A percentile compares a stretch with the other conserved stretches of the same genome.
These are phyloP conservation scores for Druon quercuslanigerum DNA, from an alignment of 1,140 invertebrate genomes.

Conservation along the genomic window DNA sequence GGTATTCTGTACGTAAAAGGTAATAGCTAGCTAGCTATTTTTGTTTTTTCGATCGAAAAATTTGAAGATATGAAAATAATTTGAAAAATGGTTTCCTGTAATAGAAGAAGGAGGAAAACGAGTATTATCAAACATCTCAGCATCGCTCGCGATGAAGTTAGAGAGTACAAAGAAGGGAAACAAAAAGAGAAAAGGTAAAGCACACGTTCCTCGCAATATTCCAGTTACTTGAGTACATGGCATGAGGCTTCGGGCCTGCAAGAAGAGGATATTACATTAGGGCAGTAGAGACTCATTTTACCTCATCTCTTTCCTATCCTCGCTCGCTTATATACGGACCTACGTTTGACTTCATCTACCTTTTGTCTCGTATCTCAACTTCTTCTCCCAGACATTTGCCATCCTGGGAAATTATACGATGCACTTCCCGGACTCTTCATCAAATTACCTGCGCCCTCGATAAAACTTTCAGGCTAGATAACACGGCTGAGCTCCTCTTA, in stretches of 20 bases:
- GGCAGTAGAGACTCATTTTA: not conserved
- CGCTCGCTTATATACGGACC: not conserved
- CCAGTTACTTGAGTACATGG: not conserved
- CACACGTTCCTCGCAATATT: conserved; percentile 19
- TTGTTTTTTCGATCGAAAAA: not conserved
- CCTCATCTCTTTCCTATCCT: not conserved
- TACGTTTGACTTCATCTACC: conserved; percentile 15
- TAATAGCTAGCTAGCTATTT: too few species aligned
- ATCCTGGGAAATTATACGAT: conserved; percentile 24
- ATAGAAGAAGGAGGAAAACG: not conserved
- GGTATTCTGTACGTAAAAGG: too few species aligned
- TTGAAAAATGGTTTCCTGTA: not conserved
- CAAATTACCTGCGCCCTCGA: conserved; percentile 17
- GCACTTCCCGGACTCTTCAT: conserved; percentile 23
- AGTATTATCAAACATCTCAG: conserved; percentile 22
- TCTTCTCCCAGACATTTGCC: conserved; percentile 3
- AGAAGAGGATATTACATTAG: conserved; percentile 51
- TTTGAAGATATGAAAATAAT: not conserved
- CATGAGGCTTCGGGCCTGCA: conserved; percentile 54
- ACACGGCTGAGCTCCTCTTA: not conserved
- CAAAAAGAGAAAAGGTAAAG: conserved; percentile 1
- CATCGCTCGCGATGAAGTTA: conserved; percentile 16
- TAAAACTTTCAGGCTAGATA: conserved; percentile 29
- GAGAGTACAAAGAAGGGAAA: conserved; percentile 10
- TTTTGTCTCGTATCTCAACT: conserved; percentile 18